Conservation (phyloP, 2,113 vertebrate genomes). For the Camarhynchus parvulus region DNA sequence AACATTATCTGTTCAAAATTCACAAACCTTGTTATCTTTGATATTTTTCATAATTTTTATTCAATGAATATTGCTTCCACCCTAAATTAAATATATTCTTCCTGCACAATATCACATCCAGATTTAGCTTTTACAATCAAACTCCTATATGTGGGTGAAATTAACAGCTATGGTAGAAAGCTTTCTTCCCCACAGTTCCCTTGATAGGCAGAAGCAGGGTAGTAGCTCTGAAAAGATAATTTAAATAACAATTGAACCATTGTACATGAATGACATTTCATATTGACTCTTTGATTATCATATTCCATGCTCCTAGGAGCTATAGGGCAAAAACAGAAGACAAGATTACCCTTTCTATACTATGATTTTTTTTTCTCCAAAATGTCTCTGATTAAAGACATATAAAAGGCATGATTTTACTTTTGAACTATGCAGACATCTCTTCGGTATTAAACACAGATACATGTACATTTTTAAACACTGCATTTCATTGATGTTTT, state of each 20-base stretch:
- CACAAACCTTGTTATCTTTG: neutral
- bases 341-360: neutral
- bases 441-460: neutral
- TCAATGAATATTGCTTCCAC: neutral
- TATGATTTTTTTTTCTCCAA: neutral
- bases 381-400: neutral
- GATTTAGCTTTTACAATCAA: neutral
- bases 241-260: constrained; percentile 55
- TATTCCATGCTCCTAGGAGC: neutral
- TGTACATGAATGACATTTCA: constrained; percentile 16
- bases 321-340: constrained; percentile 14
- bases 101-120: neutral
- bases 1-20: neutral
- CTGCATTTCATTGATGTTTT: neutral
- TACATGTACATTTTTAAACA: constrained; percentile 2
- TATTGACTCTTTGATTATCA: constrained; percentile 2
- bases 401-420: neutral
- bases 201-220: neutral
- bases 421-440: neutral
- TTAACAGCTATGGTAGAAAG: neutral
- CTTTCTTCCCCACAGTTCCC: neutral
- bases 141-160: neutral
- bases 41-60: neutral
- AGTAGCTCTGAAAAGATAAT: constrained; percentile 26
- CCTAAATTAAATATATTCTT: neutral